Base-by-base conservation (phyloP, 2,797 vertebrate genomes). In the Poeciliopsis paucimaculata region DNA sequence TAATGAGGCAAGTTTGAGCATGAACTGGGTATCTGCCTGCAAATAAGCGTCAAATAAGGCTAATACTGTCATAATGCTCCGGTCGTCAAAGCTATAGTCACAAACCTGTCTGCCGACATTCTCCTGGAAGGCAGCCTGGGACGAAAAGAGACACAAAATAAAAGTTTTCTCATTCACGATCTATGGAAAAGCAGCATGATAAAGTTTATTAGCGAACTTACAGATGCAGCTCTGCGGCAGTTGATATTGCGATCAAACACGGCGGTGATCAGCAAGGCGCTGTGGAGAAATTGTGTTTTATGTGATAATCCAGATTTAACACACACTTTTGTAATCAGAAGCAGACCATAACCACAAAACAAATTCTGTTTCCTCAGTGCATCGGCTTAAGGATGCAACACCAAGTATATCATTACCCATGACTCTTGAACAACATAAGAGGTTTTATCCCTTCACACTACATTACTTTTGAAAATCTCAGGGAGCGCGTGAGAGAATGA, bases 21-120 rank as follows among this genome's bases (percentile, higher is more conserved):
- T 77, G 90, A 90, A 49, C 34, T 51, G 74, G 51, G 71, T 82
- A 80, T 86, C 73, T 88, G 82, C 86, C 84, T 83, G 81, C 73
- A 78, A 82, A 90, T 84, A 84, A 81, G 83, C 8, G 68, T 84
- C 20, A 86, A 93, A 93, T 93, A 85, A 84, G 73, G 45, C 64
- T 70, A 45, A 91, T 82, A 88, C 81, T 83, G 77, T 88, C 86
- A 36, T 62, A 46, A 76, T 66, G 72, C 43, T 83, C 46, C 75
- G 75, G 76, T 9, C 75, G 79, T 84, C 75, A 90, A 72, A 81
- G 16, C 49, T 55, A 62, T 46, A 10, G 88, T 83, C 71, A 93
- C 92, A 85, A 97, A 99, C 98, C 98, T 99, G 98, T 97, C 98
- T 96, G 92, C 98, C 98, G 84, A 99, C 98, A 95, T 99, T 99